These are phyloP conservation scores for Pogonomyrmex californicus DNA, from an alignment of 1,140 invertebrate species.

Conservation along the genomic window DNA sequence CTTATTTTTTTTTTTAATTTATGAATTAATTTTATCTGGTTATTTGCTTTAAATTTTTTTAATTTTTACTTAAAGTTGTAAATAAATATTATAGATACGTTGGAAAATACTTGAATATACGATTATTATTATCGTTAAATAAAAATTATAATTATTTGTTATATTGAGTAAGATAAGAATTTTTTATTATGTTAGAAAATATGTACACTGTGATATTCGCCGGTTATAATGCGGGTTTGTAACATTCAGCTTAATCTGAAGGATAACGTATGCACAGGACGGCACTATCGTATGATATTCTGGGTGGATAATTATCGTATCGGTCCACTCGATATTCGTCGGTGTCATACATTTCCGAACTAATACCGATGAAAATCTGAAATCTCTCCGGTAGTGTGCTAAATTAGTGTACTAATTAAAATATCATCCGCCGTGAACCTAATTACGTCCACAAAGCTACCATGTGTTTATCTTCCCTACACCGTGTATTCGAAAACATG, in stretches of 20 bases:
- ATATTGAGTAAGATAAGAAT: background rate
- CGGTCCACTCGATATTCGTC: constrained; percentile 33
- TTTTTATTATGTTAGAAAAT: background rate
- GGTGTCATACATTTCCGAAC: constrained; percentile 41
- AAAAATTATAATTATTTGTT: background rate
- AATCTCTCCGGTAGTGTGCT: constrained; percentile 10
- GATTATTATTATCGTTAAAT: background rate
- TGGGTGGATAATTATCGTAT: constrained; percentile 45
- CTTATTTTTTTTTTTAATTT: background rate
- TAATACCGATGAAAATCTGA: constrained; percentile 53
- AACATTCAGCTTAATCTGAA: constrained; percentile 23
- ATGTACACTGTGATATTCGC: background rate
- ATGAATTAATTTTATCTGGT: background rate
- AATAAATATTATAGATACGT: background rate
- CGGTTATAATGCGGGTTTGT: background rate
- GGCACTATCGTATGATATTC: constrained; percentile 37
- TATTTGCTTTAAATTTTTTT: background rate
- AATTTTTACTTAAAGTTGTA: background rate
- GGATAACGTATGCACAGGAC: background rate
- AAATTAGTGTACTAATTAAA: constrained; percentile 41
- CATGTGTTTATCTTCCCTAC: background rate
- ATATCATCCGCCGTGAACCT: constrained; percentile 20
- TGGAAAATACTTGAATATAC: background rate
- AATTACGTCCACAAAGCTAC: constrained; percentile 8
- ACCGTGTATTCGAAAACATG: background rate